Base-by-base conservation (phyloP, 2,888 invertebrate genomes). In the Phengaris alcon region DNA sequence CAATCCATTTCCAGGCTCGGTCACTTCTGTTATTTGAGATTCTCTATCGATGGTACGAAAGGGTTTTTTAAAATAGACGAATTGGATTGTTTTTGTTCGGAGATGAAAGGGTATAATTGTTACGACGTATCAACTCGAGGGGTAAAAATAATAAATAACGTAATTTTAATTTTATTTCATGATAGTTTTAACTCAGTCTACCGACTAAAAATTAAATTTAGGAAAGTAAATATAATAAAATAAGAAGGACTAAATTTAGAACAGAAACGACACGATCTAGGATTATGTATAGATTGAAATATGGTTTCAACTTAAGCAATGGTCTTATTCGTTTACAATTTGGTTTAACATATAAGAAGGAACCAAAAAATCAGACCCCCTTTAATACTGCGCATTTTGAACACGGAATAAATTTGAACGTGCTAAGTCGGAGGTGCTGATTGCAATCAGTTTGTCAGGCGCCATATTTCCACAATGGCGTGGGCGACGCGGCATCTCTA, bases 361-460 rank as follows among this genome's bases (percentile, higher is more conserved):
- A 10, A 59, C 1, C 22, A 10, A 22, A 57, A 15, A 57, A 59
- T 22, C 5, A 22, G 9, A 59, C 15, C 22, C 22, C 22, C 59
- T 8, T 15, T 15, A 22, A 22, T 9, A 59, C 59, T 70, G 57
- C n/a, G 44, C 54, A 75, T 75, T n/a, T n/a, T n/a, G n/a, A n/a
- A n/a, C n/a, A n/a, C n/a, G n/a, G n/a, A n/a, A n/a, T 70, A 75
- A 68, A 69, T 55, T 78, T 64, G 78, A 76, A 79, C 80, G 79
- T 78, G 78, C 77, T 73, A 76, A 76, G 76, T 76, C 77, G 75
- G 75, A 79, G 77, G 88, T 88, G 88, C 82, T 85, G 92, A 92
- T 90, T 87, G 88, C 86, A 85, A 91, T 91, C 90, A 85, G 88
- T 86, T 88, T 88, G 82, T 82, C 82, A 82, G 89, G 91, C 91